Percentiles rank a stretch among this genome's conserved stretches.
Conservation (phyloP, 2,888 invertebrate species). For the Lochmaea capreae region DNA sequence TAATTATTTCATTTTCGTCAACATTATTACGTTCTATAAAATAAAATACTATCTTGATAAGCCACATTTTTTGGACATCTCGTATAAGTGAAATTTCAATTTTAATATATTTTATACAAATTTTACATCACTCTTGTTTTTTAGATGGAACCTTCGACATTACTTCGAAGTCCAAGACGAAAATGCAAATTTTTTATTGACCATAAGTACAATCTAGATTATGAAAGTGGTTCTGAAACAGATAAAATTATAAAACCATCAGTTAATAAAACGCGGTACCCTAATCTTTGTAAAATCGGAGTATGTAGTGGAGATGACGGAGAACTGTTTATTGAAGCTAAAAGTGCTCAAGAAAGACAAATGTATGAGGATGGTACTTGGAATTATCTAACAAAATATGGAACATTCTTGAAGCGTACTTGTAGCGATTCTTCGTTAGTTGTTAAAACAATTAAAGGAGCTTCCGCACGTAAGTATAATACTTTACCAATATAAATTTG, state of each 20-base stretch:
- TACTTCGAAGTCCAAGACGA: background rate
- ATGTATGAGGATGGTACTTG: background rate
- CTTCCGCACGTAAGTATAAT: background rate
- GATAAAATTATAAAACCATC: background rate
- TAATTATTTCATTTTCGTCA: too few species aligned
- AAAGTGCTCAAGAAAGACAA: background rate
- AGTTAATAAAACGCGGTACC: background rate
- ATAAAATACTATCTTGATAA: too few species aligned
- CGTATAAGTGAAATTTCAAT: too few species aligned
- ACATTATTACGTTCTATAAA: too few species aligned
- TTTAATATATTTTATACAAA: too few species aligned
- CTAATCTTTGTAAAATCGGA: background rate
- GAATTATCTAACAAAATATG: background rate
- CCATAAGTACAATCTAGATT: constrained; percentile 2
- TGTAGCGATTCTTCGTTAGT: constrained; percentile 5
- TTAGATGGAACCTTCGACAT: background rate
- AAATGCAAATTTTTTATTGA: constrained; percentile 6
- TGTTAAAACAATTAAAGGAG: constrained; percentile 1
- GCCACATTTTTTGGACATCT: too few species aligned
- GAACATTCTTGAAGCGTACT: background rate
- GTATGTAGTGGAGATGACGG: background rate
- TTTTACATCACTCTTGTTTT: background rate
- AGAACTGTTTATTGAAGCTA: background rate
- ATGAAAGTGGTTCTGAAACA: constrained; percentile 4
- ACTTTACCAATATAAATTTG: background rate